Percentiles rank a stretch among this genome's conserved stretches.
These are phyloP conservation scores for Notolabrus celidotus DNA, from an alignment of 2,797 vertebrate species.

Conservation along the genomic window DNA sequence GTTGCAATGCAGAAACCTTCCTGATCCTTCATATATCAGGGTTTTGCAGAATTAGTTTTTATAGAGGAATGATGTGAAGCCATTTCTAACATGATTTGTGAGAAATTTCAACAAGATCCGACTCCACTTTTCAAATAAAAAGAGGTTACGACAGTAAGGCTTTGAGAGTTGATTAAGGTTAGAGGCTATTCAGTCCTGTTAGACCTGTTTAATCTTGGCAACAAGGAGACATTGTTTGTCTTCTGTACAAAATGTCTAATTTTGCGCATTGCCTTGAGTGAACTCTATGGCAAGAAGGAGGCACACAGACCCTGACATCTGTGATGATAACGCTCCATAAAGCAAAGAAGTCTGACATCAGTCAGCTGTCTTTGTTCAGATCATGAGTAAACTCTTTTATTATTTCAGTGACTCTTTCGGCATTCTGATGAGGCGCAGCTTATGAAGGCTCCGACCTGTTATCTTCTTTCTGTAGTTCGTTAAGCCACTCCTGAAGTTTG, in stretches of 20 bases:
- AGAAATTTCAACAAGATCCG: not conserved
- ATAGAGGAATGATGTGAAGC: not conserved
- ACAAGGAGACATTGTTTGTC: slow-evolving; percentile 5
- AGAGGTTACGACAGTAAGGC: not conserved
- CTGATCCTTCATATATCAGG: not conserved
- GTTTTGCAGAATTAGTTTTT: not conserved
- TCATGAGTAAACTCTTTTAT: slow-evolving; percentile 1
- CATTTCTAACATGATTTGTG: not conserved
- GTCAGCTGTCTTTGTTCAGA: not conserved
- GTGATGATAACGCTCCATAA: slow-evolving; percentile 12
- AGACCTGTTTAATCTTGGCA: not conserved
- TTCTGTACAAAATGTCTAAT: slow-evolving; percentile 5
- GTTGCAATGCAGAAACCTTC: slow-evolving; percentile 13
- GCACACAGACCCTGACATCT: slow-evolving; percentile 17
- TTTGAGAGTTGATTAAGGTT: not conserved
- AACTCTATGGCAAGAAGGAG: not conserved
- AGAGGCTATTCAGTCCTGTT: not conserved
- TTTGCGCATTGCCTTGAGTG: slow-evolving; percentile 10
- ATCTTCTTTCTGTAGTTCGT: not conserved
- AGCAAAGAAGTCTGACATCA: slow-evolving; percentile 13
- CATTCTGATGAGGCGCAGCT: not conserved
- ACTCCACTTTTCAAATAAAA: not conserved
- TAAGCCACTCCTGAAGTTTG: not conserved
- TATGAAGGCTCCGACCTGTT: slow-evolving; percentile 1
- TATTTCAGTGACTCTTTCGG: not conserved